These are phyloP conservation scores for Beroe forskalii DNA, from an alignment of 37 sponge, comb jelly and placozoan species.

Conservation along the genomic window DNA sequence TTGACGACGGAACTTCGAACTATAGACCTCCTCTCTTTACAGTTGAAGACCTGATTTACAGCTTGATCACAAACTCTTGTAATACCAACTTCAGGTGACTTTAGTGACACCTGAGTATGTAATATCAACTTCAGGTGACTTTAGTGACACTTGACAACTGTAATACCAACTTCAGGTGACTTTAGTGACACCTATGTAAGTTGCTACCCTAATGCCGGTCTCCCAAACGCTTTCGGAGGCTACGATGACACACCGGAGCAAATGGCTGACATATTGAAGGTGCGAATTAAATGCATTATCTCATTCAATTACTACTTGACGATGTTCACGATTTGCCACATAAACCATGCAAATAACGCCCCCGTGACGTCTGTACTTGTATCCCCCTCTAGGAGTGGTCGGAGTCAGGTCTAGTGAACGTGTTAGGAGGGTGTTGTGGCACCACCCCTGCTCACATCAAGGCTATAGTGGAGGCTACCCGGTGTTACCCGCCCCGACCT, in stretches of 20 bases:
- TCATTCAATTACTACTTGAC: too few species aligned
- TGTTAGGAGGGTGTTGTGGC: slow-evolving; percentile 99
- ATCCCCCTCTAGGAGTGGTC: slow-evolving; percentile 79
- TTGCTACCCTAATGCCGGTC: slow-evolving; percentile 96
- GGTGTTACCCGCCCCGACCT: slow-evolving; percentile 72
- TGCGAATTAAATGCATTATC: too few species aligned
- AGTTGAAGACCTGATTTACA: too few species aligned
- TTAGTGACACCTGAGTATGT: too few species aligned
- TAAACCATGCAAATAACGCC: too few species aligned
- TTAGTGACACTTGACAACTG: too few species aligned
- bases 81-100: too few species aligned
- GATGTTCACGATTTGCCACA: too few species aligned
- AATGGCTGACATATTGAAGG: slow-evolving; percentile 80
- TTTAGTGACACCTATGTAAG: slow-evolving; percentile 78
- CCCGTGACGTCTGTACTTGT: too few species aligned
- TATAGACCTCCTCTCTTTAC: too few species aligned
- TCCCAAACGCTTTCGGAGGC: slow-evolving; percentile 70
- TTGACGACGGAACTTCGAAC: too few species aligned
- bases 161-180: not conserved
- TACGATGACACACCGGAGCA: slow-evolving; percentile 97
- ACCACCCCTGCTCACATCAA: slow-evolving; percentile 89
- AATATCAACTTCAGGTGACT: not conserved
- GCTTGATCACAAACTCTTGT: too few species aligned
- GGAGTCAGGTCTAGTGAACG: slow-evolving; percentile 85
- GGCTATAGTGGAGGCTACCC: slow-evolving; percentile 87